These are phyloP conservation scores for Nipponacmea schrenckii DNA, from an alignment of 2,888 invertebrate genomes.

Conservation along the genomic window DNA sequence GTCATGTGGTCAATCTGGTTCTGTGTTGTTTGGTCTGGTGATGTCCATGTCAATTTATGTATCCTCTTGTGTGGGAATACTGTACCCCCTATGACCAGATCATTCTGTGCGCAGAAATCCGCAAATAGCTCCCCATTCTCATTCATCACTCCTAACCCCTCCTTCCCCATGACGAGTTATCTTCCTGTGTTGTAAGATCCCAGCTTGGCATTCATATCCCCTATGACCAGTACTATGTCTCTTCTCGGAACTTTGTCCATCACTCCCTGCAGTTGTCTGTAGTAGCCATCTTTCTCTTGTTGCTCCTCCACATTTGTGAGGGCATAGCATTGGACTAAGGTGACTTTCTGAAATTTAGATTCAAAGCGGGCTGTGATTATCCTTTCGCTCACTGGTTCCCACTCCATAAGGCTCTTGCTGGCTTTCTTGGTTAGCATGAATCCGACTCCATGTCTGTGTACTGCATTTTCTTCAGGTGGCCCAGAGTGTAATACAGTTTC, in stretches of 20 bases:
- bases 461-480: slow-evolving; percentile 16
- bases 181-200: slow-evolving; percentile 22
- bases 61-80: slow-evolving; percentile 33
- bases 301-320: slow-evolving; percentile 9
- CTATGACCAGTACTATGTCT: slow-evolving; percentile 18
- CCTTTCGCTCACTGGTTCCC: slow-evolving; percentile 13
- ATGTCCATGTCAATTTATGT: slow-evolving; percentile 33
- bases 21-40: slow-evolving; percentile 26
- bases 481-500: slow-evolving; percentile 17
- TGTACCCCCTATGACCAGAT: slow-evolving; percentile 35
- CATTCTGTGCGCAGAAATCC: slow-evolving; percentile 29
- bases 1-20: slow-evolving; percentile 33
- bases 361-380: slow-evolving; percentile 14
- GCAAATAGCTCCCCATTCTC: slow-evolving; percentile 29
- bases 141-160: slow-evolving; percentile 21
- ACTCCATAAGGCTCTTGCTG: neutral
- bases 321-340: slow-evolving; percentile 10
- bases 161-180: slow-evolving; percentile 24
- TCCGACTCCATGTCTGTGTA: slow-evolving; percentile 18
- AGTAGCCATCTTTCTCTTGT: slow-evolving; percentile 4
- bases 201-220: slow-evolving; percentile 29
- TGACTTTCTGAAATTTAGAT: slow-evolving; percentile 16
- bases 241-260: neutral
- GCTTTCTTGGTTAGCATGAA: slow-evolving; percentile 9
- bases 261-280: neutral